Evolutionary conservation across 2,888 invertebrate species (phyloP).

Genomic region (Sisyra terminalis): DNA sequence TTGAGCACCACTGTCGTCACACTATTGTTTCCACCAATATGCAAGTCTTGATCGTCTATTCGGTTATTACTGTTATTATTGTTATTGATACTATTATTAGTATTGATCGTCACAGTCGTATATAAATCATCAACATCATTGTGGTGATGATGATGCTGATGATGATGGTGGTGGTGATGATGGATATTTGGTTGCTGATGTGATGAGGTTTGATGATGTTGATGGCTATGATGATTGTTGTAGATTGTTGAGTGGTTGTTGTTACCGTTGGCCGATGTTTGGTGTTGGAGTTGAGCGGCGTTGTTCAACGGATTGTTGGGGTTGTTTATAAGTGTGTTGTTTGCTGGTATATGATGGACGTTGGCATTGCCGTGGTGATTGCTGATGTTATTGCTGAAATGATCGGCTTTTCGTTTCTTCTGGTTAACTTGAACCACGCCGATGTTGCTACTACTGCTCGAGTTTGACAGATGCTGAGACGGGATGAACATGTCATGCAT

Average conservation of each 20-base stretch:
- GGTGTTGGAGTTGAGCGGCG: not conserved
- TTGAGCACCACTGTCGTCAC: not conserved
- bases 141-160: too few species aligned
- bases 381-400: slow-evolving; percentile 16
- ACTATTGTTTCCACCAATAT: too few species aligned
- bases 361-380: not conserved
- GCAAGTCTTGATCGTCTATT: too few species aligned
- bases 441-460: slow-evolving; percentile 36
- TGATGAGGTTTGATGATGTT: too few species aligned
- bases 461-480: slow-evolving; percentile 34
- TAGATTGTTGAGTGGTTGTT: slow-evolving; percentile 10
- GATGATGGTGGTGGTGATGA: not conserved
- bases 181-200: slow-evolving; percentile 2
- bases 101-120: too few species aligned
- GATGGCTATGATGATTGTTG: too few species aligned
- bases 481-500: slow-evolving; percentile 78
- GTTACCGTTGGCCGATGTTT: slow-evolving; percentile 9
- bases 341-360: not conserved
- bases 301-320: slow-evolving; percentile 4
- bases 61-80: too few species aligned
- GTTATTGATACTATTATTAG: too few species aligned
- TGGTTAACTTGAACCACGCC: slow-evolving; percentile 23
- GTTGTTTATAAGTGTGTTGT: slow-evolving; percentile 4
- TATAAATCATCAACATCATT: too few species aligned
- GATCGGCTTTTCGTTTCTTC: slow-evolving; percentile 25